Base-by-base conservation (phyloP, 1,140 invertebrate species). In the Drosophila ficusphila region DNA sequence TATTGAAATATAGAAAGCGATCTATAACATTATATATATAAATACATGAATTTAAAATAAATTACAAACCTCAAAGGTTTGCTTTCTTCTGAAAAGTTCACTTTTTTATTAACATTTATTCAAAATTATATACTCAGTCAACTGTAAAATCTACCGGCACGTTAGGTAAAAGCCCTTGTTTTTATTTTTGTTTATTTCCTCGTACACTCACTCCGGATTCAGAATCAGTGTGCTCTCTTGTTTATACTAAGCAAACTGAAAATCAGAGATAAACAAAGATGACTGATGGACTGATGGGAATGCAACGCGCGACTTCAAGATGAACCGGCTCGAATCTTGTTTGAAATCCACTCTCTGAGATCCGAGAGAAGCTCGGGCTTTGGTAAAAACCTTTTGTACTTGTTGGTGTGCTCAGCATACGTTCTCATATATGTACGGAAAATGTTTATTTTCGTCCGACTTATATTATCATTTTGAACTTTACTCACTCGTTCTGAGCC, bases 261-360 rank as follows among this genome's bases (percentile, higher is more conserved):
- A 72, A 12, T 12, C 14, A n/a, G 58, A 79, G 53, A 74, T 77
- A 60, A 51, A 38, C 12, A 52, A 16, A 47, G 54, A 60, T 60
- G 44, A 56, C 38, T 64, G 21, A 8, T 62, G 25, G 44, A 56
- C 38, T 64, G 21, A 8, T 62, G 25, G 33, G 8, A 39, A 25
- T 49, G 44, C 34, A 47, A 31, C 21, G 44, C 44, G 25, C 25
- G 44, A 54, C 18, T 46, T 69, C 64, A 69, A 58, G 68, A 71
- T 34, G 46, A 72, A 72, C 69, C 69, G 78, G 56, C 78, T 77
- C 12, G 25, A 73, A 83, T 81, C 78, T 62, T 25, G 78, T 81
- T 82, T 39, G 19, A 41, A 27, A 29, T 7, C 8, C n/a, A n/a
- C 34, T 49, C 47, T 34, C 52, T 29, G 62, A 67, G 58, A 49